A percentile compares a stretch with the other conserved stretches of the same genome.
Conservation (phyloP, 1,140 invertebrate genomes). For the Philotrypesis tridentata region DNA sequence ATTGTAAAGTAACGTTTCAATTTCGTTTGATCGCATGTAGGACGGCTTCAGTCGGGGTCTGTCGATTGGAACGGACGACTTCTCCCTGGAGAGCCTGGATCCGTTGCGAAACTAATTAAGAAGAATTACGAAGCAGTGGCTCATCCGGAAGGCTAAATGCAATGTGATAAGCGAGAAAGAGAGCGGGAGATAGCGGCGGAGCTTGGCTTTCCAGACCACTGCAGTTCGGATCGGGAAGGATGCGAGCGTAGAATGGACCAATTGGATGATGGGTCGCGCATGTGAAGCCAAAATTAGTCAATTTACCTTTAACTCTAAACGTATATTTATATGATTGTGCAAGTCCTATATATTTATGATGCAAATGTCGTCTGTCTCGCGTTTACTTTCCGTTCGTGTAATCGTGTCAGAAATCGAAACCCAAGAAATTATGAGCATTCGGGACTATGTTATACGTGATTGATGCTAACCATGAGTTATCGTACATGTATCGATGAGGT, state of each 20-base stretch:
- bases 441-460: neutral
- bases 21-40: constrained; percentile 67
- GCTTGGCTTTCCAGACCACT: constrained; percentile 26
- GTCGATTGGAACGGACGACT: constrained; percentile 87
- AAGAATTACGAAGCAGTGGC: constrained; percentile 13
- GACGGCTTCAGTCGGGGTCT: constrained; percentile 88
- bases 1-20: neutral
- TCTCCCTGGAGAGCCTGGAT: constrained; percentile 89
- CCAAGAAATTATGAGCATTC: neutral
- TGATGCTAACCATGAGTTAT: too few relatives aligned
- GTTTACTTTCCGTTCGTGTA: neutral
- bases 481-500: neutral
- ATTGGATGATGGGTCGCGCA: constrained; percentile 53
- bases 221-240: constrained; percentile 42
- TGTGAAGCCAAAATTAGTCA: constrained; percentile 69
- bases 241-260: constrained; percentile 53
- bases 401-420: neutral
- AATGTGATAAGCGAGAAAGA: constrained; percentile 50
- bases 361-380: constrained; percentile 22
- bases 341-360: constrained; percentile 61
- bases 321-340: constrained; percentile 52
- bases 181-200: constrained; percentile 36
- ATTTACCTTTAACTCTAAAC: constrained; percentile 57
- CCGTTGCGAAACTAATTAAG: constrained; percentile 77
- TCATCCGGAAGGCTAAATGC: constrained; percentile 31